These are phyloP conservation scores for Lissonota sp. DNA, from an alignment of 2,888 invertebrate genomes.

Conservation along the genomic window DNA sequence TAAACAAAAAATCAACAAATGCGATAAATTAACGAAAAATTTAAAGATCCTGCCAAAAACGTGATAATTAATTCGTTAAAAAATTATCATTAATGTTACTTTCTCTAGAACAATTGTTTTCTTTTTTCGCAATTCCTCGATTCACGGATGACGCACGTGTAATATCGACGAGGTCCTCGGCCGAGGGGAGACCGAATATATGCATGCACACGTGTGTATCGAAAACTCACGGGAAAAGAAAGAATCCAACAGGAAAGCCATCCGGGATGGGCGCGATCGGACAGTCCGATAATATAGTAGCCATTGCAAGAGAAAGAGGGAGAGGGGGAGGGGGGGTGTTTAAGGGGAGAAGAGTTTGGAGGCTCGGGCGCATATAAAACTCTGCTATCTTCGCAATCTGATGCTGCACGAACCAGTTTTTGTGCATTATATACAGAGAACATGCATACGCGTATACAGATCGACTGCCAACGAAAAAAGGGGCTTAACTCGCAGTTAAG, in stretches of 20 bases:
- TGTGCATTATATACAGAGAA: slow-evolving; percentile 68
- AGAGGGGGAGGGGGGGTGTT: slow-evolving; percentile 56
- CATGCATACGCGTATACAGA: slow-evolving; percentile 4
- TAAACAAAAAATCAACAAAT: too few relatives aligned
- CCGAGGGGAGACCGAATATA: background rate
- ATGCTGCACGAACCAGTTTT: slow-evolving; percentile 83
- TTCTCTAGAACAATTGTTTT: too few relatives aligned
- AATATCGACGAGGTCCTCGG: slow-evolving; percentile 28
- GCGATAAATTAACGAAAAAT: too few relatives aligned
- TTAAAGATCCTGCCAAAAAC: too few relatives aligned
- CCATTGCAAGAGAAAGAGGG: slow-evolving; percentile 48
- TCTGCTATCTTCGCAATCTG: slow-evolving; percentile 82
- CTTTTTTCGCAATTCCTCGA: slow-evolving; percentile 2
- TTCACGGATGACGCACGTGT: slow-evolving; percentile 22
- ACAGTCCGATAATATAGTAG: slow-evolving; percentile 74
- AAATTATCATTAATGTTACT: too few relatives aligned
- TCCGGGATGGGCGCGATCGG: slow-evolving; percentile 78
- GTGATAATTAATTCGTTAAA: too few relatives aligned
- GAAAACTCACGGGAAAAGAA: slow-evolving; percentile 80
- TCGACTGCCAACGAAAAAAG: background rate
- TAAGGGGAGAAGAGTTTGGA: slow-evolving; percentile 11
- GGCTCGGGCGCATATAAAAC: slow-evolving; percentile 78
- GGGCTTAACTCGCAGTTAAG: background rate
- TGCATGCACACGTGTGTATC: slow-evolving; percentile 65
- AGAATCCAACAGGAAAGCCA: slow-evolving; percentile 81